Evolutionary conservation across 2,888 invertebrate species (phyloP), one percentile per base, ranked within the genome.

Genomic region (Drosophila melanosoma): DNA sequence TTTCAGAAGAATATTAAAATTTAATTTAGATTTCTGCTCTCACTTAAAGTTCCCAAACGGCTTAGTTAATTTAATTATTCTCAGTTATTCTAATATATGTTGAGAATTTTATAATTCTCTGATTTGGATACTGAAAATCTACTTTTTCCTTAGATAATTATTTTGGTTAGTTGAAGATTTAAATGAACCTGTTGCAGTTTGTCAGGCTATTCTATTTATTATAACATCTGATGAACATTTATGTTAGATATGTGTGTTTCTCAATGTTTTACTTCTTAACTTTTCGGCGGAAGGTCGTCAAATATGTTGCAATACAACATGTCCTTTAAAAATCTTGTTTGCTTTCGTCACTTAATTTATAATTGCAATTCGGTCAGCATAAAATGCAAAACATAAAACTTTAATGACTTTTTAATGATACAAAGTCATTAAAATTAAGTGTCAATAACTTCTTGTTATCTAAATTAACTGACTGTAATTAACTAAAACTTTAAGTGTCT

Each of bases 371-470:
- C 2, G 23, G 51, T 33, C n/a, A 59, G 52, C 32, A 45, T 32
- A 38, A 77, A 61, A 61, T 74, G 69, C 48, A 63, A 63, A 57
- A 57, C 54, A 64, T 36, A 33, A 48, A 11, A 36, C 20, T 8
- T 20, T 67, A 48, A 68, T 53, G 45, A 49, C 32, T 60, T 49
- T 5, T 66, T 62, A 65, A 70, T 57, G 40, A 64, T 23, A 52
- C 71, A 72, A 67, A 66, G 82, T 69, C 71, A 71, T 74, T 69
- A 54, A 51, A 65, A 72, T 75, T 77, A 71, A 70, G 59, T 40
- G 29, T 12, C 40, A 56, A 20, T 49, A 54, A 40, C 40, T 42
- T 56, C 35, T 64, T 63, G 23, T 54, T 72, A 40, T n/a, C 49
- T 67, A 57, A 65, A 73, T 70, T 51, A 70, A 53, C 51, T 51